Evolutionary conservation across 53 echinoderm and acorn worm genomes (phyloP).

Genomic region (Echinarachnius parma): DNA sequence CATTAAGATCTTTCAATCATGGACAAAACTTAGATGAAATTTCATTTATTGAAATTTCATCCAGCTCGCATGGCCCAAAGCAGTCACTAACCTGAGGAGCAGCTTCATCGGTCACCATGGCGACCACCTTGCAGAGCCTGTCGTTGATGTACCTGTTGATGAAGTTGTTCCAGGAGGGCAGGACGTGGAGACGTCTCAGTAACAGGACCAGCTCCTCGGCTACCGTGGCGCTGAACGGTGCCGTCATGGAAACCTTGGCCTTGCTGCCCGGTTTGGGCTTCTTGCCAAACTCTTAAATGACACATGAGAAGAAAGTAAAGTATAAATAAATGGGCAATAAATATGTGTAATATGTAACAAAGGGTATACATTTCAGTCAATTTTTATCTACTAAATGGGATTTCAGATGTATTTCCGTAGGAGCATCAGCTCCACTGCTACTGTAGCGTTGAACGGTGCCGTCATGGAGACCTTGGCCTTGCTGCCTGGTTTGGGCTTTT

Average conservation of each 20-base stretch:
- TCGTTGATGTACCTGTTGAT: conserved; percentile 76
- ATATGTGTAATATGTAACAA: too few species aligned
- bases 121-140: conserved; percentile 59
- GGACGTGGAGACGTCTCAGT: conserved; percentile 64
- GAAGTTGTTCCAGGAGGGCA: conserved; percentile 72
- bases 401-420: too few species aligned
- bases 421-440: conserved; percentile 86
- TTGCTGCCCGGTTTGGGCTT: conserved; percentile 55
- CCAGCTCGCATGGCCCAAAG: too few species aligned
- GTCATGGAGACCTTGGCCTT: conserved; percentile 81
- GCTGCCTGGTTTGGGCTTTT: conserved; percentile 57
- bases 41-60: too few species aligned
- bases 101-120: conserved; percentile 62
- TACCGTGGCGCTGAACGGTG: conserved; percentile 82
- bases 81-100: conserved; percentile 53
- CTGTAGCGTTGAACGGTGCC: conserved; percentile 82
- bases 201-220: conserved; percentile 86
- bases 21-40: too few species aligned
- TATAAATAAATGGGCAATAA: too few species aligned
- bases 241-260: conserved; percentile 83
- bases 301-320: too few species aligned
- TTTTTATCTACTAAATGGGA: too few species aligned
- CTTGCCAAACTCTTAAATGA: conserved; percentile 63
- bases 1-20: too few species aligned
- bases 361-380: too few species aligned